These are phyloP conservation scores for Lagorchestes hirsutus DNA, from an alignment of 2,797 vertebrate genomes.

Conservation along the genomic window DNA sequence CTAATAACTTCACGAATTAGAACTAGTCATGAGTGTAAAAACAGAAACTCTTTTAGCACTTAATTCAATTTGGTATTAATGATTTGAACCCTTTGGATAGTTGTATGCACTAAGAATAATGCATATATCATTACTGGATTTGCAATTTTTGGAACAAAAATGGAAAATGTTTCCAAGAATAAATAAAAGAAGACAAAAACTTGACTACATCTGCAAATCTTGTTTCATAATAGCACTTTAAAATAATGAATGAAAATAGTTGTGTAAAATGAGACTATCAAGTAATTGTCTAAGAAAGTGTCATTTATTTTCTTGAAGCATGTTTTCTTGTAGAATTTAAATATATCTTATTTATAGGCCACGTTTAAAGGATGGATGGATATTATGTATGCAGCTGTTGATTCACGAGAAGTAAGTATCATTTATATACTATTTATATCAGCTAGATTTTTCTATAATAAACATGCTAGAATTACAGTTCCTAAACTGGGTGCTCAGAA, in stretches of 20 bases:
- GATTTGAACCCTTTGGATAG: slow-evolving; percentile 22
- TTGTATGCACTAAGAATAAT: slow-evolving; percentile 39
- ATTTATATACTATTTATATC: slow-evolving; percentile 53
- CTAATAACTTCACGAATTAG: slow-evolving; percentile 1
- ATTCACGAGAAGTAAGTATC: slow-evolving; percentile 95
- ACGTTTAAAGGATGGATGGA: slow-evolving; percentile 99
- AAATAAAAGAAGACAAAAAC: slow-evolving; percentile 39
- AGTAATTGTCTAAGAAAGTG: slow-evolving; percentile 29
- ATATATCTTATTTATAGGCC: slow-evolving; percentile 88
- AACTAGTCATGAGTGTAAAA: slow-evolving; percentile 19
- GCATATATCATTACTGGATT: not conserved
- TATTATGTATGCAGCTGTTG: slow-evolving; percentile 99
- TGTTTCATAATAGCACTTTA: slow-evolving; percentile 44
- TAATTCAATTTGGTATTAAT: slow-evolving; percentile 48
- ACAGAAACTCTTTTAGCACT: not conserved
- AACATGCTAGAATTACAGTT: slow-evolving; percentile 52
- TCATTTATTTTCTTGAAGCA: slow-evolving; percentile 29
- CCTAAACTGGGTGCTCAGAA: slow-evolving; percentile 1
- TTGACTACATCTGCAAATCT: slow-evolving; percentile 52
- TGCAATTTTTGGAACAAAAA: slow-evolving; percentile 30
- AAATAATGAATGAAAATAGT: slow-evolving; percentile 40
- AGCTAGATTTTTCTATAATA: slow-evolving; percentile 44
- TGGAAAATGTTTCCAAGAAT: slow-evolving; percentile 7
- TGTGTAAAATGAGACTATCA: slow-evolving; percentile 39
- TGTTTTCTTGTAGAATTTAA: slow-evolving; percentile 69